Conservation (phyloP, 2,113 vertebrate genomes). For the Sylvia atricapilla region DNA sequence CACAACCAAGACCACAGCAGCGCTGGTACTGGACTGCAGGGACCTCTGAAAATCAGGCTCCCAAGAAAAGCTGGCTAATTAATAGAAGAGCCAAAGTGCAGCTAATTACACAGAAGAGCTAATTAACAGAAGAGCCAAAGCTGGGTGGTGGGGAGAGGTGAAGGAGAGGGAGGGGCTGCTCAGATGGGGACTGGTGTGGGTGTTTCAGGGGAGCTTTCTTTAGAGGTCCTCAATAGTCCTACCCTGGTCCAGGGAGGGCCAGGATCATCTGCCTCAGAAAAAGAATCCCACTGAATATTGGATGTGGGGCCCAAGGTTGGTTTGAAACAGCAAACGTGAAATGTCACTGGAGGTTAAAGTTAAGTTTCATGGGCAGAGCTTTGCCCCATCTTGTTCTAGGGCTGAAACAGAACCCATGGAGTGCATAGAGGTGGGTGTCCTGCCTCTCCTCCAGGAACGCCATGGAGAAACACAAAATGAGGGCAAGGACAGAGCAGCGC, state of each 20-base stretch:
- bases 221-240: neutral
- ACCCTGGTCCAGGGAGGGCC: neutral
- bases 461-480: neutral
- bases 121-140: neutral
- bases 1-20: neutral
- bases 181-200: neutral
- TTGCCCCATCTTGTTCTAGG: neutral
- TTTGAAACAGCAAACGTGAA: neutral
- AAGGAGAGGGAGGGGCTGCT: neutral
- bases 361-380: neutral
- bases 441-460: neutral
- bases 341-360: accelerated
- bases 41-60: neutral
- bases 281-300: neutral
- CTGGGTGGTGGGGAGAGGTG: neutral
- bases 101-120: neutral
- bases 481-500: neutral
- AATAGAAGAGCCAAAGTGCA: neutral
- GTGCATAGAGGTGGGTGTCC: neutral
- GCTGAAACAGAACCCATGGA: neutral
- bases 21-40: neutral
- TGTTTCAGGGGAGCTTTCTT: neutral
- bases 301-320: accelerated
- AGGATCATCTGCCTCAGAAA: neutral
- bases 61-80: neutral